Evolutionary conservation across 1,140 invertebrate species (phyloP), one percentile per base, ranked within the genome.

Genomic region (Drosophila rhopaloa): DNA sequence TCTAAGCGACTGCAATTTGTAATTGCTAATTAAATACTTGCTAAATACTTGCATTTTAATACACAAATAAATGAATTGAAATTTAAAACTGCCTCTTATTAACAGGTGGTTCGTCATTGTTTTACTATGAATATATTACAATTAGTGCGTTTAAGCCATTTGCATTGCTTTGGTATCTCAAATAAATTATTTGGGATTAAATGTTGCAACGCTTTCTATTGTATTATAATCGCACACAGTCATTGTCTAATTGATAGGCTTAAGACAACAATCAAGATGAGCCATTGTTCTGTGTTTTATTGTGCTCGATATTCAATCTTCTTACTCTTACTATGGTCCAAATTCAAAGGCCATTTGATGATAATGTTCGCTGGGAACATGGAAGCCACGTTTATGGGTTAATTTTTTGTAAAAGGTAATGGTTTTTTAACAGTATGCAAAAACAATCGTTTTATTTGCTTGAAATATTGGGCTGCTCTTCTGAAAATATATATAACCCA

Each of bases 161-260:
- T 38, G 7, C 19, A 16, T 43, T 43, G 24, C 14, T n/a, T 10
- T 16, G 55, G 24, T 19, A 54, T 53, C 29, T 27, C 5, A 35
- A 9, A 13, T 24, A 8, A 14, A 1, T 59, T 24, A 5, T 8
- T 24, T 11, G 9, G 9, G 9, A 8, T 2, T 2, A 7, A 27
- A 24, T 11, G 11, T 11, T 19, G 13, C 16, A 58, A n/a, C 5
- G 41, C 16, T 14, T 24, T 27, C 57, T 27, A 27, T 48, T 48
- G 11, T 29, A 8, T 4, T 13, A n/a, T 10, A 24, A 9, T 11
- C 11, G 4, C 40, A 32, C 8, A 27, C 16, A 27, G 37, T 55
- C 9, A 35, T 13, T 29, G 53, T 0, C 35, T 32, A 58, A 58
- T 58, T 61, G 19, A 29, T 35, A 5, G 10, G 48, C 32, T 55